Evolutionary conservation across 2,888 invertebrate species (phyloP), one percentile per base, ranked within the genome.

Genomic region (Netelia inedita): DNA sequence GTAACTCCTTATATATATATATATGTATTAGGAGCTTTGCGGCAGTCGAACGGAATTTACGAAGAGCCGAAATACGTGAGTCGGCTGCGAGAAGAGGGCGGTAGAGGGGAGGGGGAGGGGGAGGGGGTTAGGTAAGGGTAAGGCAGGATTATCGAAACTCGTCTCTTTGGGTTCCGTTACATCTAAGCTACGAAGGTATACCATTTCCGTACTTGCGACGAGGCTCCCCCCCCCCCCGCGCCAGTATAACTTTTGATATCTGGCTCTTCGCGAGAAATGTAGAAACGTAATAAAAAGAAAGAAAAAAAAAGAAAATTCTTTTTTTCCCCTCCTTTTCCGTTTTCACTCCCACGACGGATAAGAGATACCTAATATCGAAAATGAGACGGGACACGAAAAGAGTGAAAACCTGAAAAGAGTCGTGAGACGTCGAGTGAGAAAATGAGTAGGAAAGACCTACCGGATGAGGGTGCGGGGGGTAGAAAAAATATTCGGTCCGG

Each of bases 111-210:
- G 21, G 43, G 16, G 11, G 50, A 19, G 23, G 43, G 57, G 57
- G 28, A 16, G 69, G 6, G 35, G 35, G 2, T 5, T 28, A 28
- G 35, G 35, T 35, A 35, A 35, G 35, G 35, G 35, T 35, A 35
- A 35, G 35, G 35, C 8, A 68, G 73, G 74, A 83, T 83, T 79
- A 83, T 74, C 55, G 83, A 63, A 79, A 65, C 74, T 74, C 74
- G 63, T 65, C 19, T 55, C 55, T 66, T 55, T 55, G 63, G 46
- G 35, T 21, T 50, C 53, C n/a, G 66, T 46, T 23, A 55, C 65
- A 59, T 80, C 66, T 66, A 61, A 46, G 21, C 35, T 21, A 10
- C 50, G 19, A 55, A 46, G 63, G 74, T 79, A 79, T 74, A 75
- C 69, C 74, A 74, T 83, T 79, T 75, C 74, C 46, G 28, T 57